These are phyloP conservation scores for Luscinia megarhynchos DNA, from an alignment of 2,797 vertebrate species.

Conservation along the genomic window DNA sequence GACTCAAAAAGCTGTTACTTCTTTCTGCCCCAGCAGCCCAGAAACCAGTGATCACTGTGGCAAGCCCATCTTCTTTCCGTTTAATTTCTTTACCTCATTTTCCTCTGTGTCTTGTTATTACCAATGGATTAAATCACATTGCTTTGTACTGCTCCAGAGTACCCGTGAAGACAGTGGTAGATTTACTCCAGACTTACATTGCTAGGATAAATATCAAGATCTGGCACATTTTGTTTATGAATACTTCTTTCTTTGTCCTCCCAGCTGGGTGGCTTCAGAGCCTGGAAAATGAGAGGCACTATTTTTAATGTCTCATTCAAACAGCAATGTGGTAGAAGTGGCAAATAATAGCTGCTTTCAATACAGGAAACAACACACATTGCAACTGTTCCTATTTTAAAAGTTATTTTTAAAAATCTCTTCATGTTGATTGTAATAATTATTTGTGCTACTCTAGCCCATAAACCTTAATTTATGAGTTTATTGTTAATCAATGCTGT, in stretches of 20 bases:
- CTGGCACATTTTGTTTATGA: neutral
- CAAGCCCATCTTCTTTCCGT: neutral
- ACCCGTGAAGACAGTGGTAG: neutral
- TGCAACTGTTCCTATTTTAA: neutral
- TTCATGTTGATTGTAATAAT: conserved; percentile 16
- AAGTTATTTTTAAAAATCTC: neutral
- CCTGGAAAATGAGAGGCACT: conserved; percentile 3
- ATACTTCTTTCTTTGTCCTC: neutral
- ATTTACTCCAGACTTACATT: neutral
- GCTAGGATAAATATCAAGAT: neutral
- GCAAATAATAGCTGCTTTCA: conserved; percentile 45
- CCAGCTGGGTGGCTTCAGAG: conserved; percentile 10
- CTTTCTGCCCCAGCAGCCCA: neutral
- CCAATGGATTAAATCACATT: neutral
- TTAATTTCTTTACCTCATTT: neutral
- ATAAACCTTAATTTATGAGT: conserved; percentile 15
- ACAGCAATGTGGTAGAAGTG: neutral
- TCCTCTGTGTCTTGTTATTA: neutral
- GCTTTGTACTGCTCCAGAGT: neutral
- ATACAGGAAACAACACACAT: neutral
- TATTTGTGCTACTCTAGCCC: neutral
- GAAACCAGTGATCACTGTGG: neutral
- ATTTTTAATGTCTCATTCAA: conserved; percentile 47
- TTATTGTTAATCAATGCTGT: neutral
- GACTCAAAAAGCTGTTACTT: neutral